Conservation (phyloP, 2,888 invertebrate species). For the Brenthis hecate region DNA sequence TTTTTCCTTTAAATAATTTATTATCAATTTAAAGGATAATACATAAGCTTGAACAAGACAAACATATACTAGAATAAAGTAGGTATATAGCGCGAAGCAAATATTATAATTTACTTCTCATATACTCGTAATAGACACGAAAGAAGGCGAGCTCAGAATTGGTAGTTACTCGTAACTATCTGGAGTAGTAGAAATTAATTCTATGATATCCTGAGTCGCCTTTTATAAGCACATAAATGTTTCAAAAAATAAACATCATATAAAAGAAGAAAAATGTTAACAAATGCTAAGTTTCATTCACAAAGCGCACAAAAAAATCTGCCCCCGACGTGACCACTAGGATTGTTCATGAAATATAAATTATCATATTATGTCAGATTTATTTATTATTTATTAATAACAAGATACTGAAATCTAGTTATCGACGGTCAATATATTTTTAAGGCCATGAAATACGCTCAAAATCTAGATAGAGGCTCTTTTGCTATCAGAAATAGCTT, state of each 20-base stretch:
- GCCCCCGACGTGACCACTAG: background rate
- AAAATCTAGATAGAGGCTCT: no score
- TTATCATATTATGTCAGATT: no score
- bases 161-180: background rate
- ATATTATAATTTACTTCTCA: slow-evolving; percentile 20
- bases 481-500: no score
- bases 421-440: no score
- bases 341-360: no score
- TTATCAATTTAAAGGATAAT: slow-evolving; percentile 54
- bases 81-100: slow-evolving; percentile 37
- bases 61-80: slow-evolving; percentile 56
- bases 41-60: slow-evolving; percentile 64
- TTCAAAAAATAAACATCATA: slow-evolving; percentile 32
- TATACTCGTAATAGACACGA: slow-evolving; percentile 3
- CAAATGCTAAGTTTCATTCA: slow-evolving; percentile 3
- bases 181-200: background rate
- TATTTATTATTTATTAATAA: no score
- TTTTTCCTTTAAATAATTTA: slow-evolving; percentile 35
- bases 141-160: background rate
- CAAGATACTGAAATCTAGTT: no score
- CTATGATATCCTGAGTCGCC: slow-evolving; percentile 13
- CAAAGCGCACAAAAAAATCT: slow-evolving; percentile 1
- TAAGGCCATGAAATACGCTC: no score
- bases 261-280: slow-evolving; percentile 23
- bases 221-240: slow-evolving; percentile 21